Conservation (phyloP, 2,888 invertebrate genomes). For the Scaptomyza caliginosa region DNA sequence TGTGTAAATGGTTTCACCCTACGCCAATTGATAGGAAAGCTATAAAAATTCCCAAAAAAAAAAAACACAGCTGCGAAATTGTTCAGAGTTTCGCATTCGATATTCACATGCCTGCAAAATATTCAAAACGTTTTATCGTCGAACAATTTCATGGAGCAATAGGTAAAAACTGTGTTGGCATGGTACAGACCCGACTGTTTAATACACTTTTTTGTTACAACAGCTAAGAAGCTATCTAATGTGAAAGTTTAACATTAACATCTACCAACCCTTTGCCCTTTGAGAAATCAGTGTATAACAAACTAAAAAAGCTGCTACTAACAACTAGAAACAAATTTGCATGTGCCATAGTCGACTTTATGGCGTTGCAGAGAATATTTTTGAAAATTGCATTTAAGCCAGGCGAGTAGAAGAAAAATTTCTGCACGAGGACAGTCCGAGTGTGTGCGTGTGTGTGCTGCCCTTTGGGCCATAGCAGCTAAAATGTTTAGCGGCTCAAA, state of each 20-base stretch:
- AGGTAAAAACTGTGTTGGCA: not conserved
- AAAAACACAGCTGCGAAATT: constrained; percentile 16
- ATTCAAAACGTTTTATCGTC: constrained; percentile 26
- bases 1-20: not conserved
- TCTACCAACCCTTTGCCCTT: too few species aligned
- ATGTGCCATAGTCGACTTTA: constrained; percentile 52
- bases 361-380: constrained; percentile 43
- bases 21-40: too few species aligned
- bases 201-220: not conserved
- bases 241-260: too few species aligned
- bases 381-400: constrained; percentile 55
- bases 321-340: constrained; percentile 59
- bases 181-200: not conserved
- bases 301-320: constrained; percentile 15
- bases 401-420: constrained; percentile 7
- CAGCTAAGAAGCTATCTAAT: not conserved
- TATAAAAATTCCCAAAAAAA: not conserved
- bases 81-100: constrained; percentile 30
- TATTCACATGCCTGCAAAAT: constrained; percentile 33
- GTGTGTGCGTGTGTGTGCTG: constrained; percentile 13
- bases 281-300: not conserved
- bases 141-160: constrained; percentile 7
- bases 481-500: constrained; percentile 73
- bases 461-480: constrained; percentile 61
- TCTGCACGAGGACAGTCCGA: not conserved